Percentiles rank a stretch among this genome's conserved stretches.
phyloP scores from a whole-genome alignment of 2,888 invertebrate species.

The Diadegma fenestrale region DNA sequence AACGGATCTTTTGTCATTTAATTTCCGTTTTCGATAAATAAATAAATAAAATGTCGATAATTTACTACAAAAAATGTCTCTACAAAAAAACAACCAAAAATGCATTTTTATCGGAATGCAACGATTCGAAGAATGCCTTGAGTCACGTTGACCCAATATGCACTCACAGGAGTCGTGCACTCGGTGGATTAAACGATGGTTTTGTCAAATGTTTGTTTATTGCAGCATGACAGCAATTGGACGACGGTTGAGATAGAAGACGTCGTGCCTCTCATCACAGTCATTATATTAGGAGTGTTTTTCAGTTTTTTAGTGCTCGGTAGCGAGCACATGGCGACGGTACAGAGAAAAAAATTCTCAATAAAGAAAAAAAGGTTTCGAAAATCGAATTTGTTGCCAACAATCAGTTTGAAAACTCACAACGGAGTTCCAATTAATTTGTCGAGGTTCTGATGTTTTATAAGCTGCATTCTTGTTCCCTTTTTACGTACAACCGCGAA shows the following conservation, averaged over 20 bases:
- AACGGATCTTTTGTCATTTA: too few relatives aligned
- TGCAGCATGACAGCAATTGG: slow-evolving; percentile 72
- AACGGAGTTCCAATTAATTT: slow-evolving; percentile 42
- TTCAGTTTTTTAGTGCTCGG: slow-evolving; percentile 70
- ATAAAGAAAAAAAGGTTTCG: not conserved
- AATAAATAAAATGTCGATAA: too few relatives aligned
- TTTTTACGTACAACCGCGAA: not conserved
- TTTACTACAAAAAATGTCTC: too few relatives aligned
- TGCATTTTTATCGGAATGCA: too few relatives aligned
- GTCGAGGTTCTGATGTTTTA: not conserved
- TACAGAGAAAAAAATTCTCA: slow-evolving; percentile 21
- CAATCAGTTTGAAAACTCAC: slow-evolving; percentile 37
- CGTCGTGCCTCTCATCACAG: slow-evolving; percentile 76
- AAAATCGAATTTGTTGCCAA: slow-evolving; percentile 19
- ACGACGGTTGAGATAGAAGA: slow-evolving; percentile 78
- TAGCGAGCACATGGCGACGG: slow-evolving; percentile 68
- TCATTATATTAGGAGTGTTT: slow-evolving; percentile 73
- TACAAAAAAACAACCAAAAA: too few relatives aligned
- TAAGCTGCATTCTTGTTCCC: not conserved
- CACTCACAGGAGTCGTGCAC: too few relatives aligned
- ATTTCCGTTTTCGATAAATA: too few relatives aligned
- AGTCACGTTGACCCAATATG: too few relatives aligned
- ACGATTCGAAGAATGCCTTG: too few relatives aligned
- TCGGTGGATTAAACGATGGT: not conserved
- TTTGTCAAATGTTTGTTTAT: slow-evolving; percentile 2